phyloP scores from a whole-genome alignment of 2,888 invertebrate genomes.

The Ariolimax columbianus region DNA sequence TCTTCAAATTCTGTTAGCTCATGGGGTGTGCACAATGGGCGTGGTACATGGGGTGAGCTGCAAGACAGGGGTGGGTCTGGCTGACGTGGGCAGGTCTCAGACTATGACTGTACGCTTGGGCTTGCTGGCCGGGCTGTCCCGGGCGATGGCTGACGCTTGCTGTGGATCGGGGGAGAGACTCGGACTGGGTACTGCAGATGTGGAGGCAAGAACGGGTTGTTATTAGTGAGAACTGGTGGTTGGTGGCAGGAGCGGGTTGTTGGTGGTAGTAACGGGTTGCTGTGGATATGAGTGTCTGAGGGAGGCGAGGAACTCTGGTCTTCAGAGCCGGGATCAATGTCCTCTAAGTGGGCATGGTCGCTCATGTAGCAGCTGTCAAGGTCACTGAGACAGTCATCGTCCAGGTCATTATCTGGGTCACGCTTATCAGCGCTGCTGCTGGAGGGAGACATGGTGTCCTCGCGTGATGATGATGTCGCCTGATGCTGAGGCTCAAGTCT shows the following conservation, averaged over 20 bases:
- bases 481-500: conserved; percentile 51
- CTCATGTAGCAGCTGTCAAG: conserved; percentile 48
- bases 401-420: conserved; percentile 51
- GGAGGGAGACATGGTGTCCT: conserved; percentile 51
- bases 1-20: conserved; percentile 17
- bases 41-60: background rate
- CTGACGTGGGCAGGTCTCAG: background rate
- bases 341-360: conserved; percentile 43
- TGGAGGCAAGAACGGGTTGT: conserved; percentile 35
- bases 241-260: conserved; percentile 48
- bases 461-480: conserved; percentile 40
- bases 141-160: no score
- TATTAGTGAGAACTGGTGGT: no score
- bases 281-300: conserved; percentile 17
- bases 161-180: no score
- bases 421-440: conserved; percentile 49
- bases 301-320: conserved; percentile 21
- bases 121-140: no score
- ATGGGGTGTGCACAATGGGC: conserved; percentile 20
- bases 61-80: background rate
- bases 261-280: no score
- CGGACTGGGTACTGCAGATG: conserved; percentile 41
- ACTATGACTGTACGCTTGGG: background rate
- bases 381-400: conserved; percentile 55
- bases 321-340: conserved; percentile 48